Evolutionary conservation across 2,113 vertebrate genomes (phyloP).

Genomic region (Vireo altiloquus): DNA sequence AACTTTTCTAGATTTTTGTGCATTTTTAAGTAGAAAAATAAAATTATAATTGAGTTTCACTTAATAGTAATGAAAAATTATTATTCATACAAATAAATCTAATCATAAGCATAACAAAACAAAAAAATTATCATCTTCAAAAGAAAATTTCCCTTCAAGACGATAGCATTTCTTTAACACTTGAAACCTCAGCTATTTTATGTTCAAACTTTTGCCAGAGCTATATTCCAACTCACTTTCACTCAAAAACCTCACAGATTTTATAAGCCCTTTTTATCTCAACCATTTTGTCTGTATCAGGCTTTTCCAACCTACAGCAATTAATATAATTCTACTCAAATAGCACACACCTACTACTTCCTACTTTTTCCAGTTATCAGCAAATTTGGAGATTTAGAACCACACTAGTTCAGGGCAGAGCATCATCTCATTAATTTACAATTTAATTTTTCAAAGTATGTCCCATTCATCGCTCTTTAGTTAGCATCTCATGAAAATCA

Average conservation of each 20-base stretch:
- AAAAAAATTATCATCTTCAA: background rate
- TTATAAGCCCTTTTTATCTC: background rate
- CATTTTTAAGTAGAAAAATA: background rate
- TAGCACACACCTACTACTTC: background rate
- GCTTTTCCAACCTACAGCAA: background rate
- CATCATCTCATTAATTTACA: background rate
- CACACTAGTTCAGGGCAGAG: background rate
- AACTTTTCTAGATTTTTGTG: background rate
- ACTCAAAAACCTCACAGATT: background rate
- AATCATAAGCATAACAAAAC: background rate
- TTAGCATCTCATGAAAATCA: background rate
- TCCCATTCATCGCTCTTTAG: fast-evolving
- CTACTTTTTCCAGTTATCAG: background rate
- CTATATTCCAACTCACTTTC: background rate
- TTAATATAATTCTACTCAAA: background rate
- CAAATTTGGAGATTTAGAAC: background rate
- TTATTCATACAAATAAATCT: background rate
- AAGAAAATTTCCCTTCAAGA: background rate
- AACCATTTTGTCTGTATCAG: background rate
- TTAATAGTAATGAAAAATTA: background rate
- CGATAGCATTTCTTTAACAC: background rate
- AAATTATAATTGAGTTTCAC: background rate
- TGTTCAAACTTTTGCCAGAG: background rate
- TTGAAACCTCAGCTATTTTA: background rate
- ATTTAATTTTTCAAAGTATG: background rate